Base-by-base conservation (phyloP, 92 coral and sea anemone genomes). In the Zoanthus sociatus region DNA sequence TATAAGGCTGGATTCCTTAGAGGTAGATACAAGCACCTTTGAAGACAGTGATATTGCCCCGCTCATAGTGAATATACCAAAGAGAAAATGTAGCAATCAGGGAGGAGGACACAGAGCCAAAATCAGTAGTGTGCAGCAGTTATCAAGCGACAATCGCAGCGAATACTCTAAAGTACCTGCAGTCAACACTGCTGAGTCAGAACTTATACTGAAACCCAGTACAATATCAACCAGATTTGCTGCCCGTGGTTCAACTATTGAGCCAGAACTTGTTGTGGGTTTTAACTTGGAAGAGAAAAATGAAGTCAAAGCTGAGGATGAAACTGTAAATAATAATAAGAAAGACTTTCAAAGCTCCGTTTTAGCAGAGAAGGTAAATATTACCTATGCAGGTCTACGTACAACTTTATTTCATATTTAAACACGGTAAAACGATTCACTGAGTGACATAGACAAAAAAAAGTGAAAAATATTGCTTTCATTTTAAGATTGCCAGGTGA, bases 1-100 rank as follows among this genome's bases (percentile, higher is more conserved):
- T 18, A 66, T 66, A 47, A 64, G 85, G 70, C 73, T 81, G 9
- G 85, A 81, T 13, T 21, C 85, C 13, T 66, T 81, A 6, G 85
- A 81, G 75, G 85, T 48, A 63, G 84, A 66, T 10, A 26, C 61
- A 64, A 74, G 67, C 46, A 61, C 44, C 15, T 6, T 81, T 7
- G 37, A 78, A 2, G 6, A 45, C 48, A 12, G 12, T 44, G 85
- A 81, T 37, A 81, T 61, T 46, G 61, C 46, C 13, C 85, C 60
- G 17, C 75, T 81, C 46, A 64, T 81, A 20, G 74, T 53, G 0
- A 16, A 9, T 44, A 11, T 81, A 20, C 63, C 85, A 46, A 67
- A 81, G 31, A 66, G 85, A 26, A 81, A 66, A 81, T 18, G 20
- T 5, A 81, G 73, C 6, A 10, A 7, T 11, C 85, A 66, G 20